Conservation (phyloP, 2,797 vertebrate genomes). For the Rallus crepitans region DNA sequence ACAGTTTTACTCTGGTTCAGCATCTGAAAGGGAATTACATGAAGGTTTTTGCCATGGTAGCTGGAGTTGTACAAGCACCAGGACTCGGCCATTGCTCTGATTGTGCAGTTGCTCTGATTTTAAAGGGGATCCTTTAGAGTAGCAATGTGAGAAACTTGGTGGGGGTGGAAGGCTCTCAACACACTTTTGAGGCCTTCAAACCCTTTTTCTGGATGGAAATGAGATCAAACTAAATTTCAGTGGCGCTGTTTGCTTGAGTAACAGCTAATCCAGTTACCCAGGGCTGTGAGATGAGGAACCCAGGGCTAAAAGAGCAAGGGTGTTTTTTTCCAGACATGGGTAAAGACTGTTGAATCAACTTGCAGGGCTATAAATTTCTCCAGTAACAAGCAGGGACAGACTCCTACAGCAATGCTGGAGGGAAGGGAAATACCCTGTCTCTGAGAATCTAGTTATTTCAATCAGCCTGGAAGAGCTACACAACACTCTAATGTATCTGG, state of each 20-base stretch:
- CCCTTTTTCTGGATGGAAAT: not conserved
- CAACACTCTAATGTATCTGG: not conserved
- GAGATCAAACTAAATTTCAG: constrained; percentile 22
- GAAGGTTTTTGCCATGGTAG: not conserved
- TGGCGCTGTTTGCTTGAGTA: constrained; percentile 2
- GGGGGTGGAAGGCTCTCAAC: not conserved
- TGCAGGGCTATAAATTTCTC: constrained; percentile 31
- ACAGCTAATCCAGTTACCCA: not conserved
- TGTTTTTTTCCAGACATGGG: not conserved
- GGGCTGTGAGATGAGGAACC: not conserved
- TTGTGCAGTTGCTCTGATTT: not conserved
- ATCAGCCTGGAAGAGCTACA: constrained; percentile 15
- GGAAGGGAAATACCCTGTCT: constrained; percentile 60
- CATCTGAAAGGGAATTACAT: not conserved
- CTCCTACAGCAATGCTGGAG: constrained; percentile 36
- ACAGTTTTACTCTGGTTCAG: not conserved
- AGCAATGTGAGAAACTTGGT: accelerated
- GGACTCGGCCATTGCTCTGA: not conserved
- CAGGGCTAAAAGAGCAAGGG: constrained; percentile 17
- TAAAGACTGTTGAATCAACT: constrained; percentile 41
- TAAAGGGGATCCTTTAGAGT: not conserved
- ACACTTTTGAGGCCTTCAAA: not conserved
- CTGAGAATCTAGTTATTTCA: constrained; percentile 52
- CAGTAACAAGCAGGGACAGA: constrained; percentile 56
- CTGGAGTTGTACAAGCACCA: not conserved